phyloP scores from a whole-genome alignment of 2,797 vertebrate genomes.

The Sebastes minor region DNA sequence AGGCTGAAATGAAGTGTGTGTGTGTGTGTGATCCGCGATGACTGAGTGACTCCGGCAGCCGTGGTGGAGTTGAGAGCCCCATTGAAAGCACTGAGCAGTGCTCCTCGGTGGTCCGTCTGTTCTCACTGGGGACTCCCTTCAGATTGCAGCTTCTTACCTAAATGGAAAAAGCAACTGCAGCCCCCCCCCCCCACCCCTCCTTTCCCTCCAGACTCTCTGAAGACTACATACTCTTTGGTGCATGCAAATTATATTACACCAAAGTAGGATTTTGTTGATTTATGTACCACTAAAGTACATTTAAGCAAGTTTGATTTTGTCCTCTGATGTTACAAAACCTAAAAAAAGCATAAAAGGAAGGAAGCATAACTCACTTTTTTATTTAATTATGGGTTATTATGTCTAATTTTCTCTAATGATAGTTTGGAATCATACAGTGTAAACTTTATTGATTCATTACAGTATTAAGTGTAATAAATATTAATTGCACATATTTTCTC shows the following conservation, averaged over 20 bases:
- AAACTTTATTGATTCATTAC: not conserved
- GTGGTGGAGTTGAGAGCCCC: slow-evolving; percentile 66
- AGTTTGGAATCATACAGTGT: not conserved
- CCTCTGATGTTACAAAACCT: not conserved
- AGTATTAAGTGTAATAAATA: not conserved
- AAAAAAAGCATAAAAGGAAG: not conserved
- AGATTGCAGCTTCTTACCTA: slow-evolving; percentile 68
- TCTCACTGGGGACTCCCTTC: slow-evolving; percentile 76
- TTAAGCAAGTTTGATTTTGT: not conserved
- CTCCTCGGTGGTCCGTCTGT: slow-evolving; percentile 81
- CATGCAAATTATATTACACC: not conserved
- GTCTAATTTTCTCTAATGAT: not conserved
- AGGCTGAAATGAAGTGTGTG: slow-evolving; percentile 17
- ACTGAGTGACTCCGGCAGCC: slow-evolving; percentile 80
- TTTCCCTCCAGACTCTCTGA: too few species aligned
- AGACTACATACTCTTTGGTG: too few species aligned
- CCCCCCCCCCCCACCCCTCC: too few species aligned
- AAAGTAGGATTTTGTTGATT: not conserved
- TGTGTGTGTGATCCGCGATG: slow-evolving; percentile 53
- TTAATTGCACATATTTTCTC: not conserved
- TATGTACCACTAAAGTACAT: not conserved
- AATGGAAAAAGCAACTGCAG: slow-evolving; percentile 69
- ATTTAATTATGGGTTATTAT: not conserved
- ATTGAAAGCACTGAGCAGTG: slow-evolving; percentile 61
- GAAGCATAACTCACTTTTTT: not conserved